phyloP scores from a whole-genome alignment of 2,888 invertebrate genomes.

The Agrochola lota region DNA sequence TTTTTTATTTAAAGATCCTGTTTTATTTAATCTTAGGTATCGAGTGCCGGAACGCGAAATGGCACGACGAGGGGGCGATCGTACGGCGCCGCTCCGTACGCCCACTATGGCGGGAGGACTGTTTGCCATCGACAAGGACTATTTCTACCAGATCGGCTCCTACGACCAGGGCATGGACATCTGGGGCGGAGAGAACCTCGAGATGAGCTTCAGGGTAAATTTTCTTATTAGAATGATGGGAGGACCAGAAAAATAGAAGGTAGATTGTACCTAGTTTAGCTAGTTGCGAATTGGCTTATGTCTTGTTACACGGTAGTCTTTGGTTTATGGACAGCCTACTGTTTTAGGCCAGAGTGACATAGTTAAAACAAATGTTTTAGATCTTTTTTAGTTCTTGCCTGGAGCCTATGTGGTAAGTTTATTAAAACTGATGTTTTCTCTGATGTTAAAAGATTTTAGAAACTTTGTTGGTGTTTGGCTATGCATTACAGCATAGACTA shows the following conservation, averaged over 20 bases:
- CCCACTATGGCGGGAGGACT: constrained; percentile 99
- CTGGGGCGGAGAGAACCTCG: constrained; percentile 99
- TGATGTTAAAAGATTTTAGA: not conserved
- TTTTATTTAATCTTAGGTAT: constrained; percentile 91
- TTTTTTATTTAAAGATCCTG: constrained; percentile 9
- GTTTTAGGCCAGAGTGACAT: not conserved
- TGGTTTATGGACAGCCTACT: not conserved
- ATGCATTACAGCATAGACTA: not conserved
- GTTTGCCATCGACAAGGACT: constrained; percentile 98
- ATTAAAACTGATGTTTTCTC: not conserved
- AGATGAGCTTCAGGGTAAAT: constrained; percentile 97
- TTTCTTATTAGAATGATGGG: constrained; percentile 29
- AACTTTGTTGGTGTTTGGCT: not conserved
- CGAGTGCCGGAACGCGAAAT: constrained; percentile 99
- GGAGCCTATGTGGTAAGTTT: constrained; percentile 14
- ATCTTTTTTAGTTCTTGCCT: not conserved
- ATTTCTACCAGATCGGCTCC: constrained; percentile 99
- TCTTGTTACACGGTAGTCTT: constrained; percentile 6
- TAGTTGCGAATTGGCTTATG: constrained; percentile 26
- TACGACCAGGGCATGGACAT: constrained; percentile 99
- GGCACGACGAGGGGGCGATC: constrained; percentile 97
- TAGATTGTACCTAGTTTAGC: constrained; percentile 31
- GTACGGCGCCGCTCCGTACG: constrained; percentile 97
- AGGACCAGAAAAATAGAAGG: not conserved
- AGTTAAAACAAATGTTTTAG: not conserved